Base-by-base conservation (phyloP, 2,113 vertebrate species). In the Menidia beryllina region DNA sequence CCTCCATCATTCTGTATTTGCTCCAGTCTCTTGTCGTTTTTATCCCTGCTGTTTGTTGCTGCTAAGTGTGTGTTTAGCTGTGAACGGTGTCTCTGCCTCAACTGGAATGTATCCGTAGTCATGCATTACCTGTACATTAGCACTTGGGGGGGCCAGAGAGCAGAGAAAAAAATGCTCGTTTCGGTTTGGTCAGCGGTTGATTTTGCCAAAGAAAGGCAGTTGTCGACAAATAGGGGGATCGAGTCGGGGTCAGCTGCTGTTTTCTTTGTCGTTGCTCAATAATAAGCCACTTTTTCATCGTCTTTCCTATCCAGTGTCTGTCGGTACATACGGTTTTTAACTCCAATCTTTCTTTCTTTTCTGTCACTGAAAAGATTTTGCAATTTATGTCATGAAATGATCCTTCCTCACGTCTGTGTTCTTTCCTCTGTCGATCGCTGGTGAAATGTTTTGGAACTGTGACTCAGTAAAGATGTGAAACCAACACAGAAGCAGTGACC, bases 391-490 rank as follows among this genome's bases (percentile, higher is more conserved):
- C 79, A 83, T 77, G 77, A 50, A 59, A 53, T 20, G 24, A 45
- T 58, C 38, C 30, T 57, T 41, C 24, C 0, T 21, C 27, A 8
- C n/a, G n/a, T n/a, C 48, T 81, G 62, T 79, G 68, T 88, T 81
- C 79, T 24, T 26, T 25, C 45, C 34, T 57, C 21, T 78, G 63
- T 88, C 63, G 51, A 72, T 66, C 66, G 64, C 67, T 86, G 82
- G 60, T 86, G 65, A 75, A 85, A 77, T 72, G 56, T 87, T 68
- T 87, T 72, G 39, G 64, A 82, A 64, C 65, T 78, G 83, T 88
- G 87, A 88, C 79, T 83, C 79, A 89, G 85, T 91, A 90, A 90
- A 91, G 64, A 85, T 89, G 84, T 90, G 77, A 88, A 87, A 43
- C 72, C 52, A 70, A 70, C 57, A 7, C 27, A 52, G 26, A 65